Evolutionary conservation across 1,140 invertebrate genomes (phyloP), one percentile per base, ranked within the genome.

Genomic region (Agrypnia vestita): DNA sequence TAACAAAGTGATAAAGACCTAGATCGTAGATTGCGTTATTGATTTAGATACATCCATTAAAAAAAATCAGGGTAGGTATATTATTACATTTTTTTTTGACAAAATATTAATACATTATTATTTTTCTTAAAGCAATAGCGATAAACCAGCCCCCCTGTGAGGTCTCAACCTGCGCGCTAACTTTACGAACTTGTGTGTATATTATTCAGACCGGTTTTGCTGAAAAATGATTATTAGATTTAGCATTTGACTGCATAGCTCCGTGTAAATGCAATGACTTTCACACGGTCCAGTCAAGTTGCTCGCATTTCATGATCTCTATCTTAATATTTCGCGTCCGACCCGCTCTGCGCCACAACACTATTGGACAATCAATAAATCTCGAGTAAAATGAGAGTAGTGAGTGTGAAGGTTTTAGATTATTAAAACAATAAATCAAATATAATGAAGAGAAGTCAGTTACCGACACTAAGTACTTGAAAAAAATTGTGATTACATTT

Each of bases 251-350:
- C 67, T 21, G 62, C 62, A 67, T 46, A 44, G 35, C 62, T 12
- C 49, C 46, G 17, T 51, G 47, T 71, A 71, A 71, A 71, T 71
- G 67, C 67, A 71, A 71, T 49, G 67, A 71, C 67, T 71, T 71
- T 71, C 67, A 71, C 67, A 71, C 67, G 67, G 67, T 71, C 15
- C 67, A 49, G 67, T 71, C 46, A 17, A 71, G 67, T 44, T 71
- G 67, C 67, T 19, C 67, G 67, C 67, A 71, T 71, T 71, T 71
- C 67, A 12, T 71, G 67, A 71, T 71, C 67, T 49, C 49, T 71
- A 71, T 71, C 67, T 71, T 21, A 59, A 59, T 59, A 59, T 59
- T 59, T 59, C 55, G 55, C 55, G 55, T 59, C 55, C 12, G 55
- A 59, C 55, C 15, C 3, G 12, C 55, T 59, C 25, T 35, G 25